These are phyloP conservation scores for Caligus rogercresseyi DNA, from an alignment of 1,140 invertebrate genomes.

Conservation along the genomic window DNA sequence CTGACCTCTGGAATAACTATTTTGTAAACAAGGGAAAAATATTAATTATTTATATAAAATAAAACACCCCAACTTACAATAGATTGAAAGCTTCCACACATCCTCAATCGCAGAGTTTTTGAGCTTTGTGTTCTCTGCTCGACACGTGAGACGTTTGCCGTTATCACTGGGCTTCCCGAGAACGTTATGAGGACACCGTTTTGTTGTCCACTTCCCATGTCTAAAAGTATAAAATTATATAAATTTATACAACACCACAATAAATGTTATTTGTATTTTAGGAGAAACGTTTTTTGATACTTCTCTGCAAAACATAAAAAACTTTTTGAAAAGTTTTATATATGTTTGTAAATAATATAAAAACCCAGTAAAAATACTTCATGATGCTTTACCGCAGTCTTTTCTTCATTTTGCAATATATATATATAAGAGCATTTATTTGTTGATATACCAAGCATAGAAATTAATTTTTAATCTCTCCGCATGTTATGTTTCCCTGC, in stretches of 20 bases:
- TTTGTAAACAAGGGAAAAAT: slow-evolving; percentile 24
- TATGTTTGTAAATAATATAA: background rate
- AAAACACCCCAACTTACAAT: slow-evolving; percentile 7
- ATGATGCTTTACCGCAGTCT: background rate
- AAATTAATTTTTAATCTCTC: too few relatives aligned
- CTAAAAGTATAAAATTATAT: slow-evolving; percentile 28
- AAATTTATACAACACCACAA: background rate
- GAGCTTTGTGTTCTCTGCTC: slow-evolving; percentile 63
- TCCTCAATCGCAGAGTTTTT: slow-evolving; percentile 53
- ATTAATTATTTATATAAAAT: slow-evolving; percentile 2
- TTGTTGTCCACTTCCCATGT: slow-evolving; percentile 51
- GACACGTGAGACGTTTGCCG: slow-evolving; percentile 57
- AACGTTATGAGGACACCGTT: slow-evolving; percentile 60
- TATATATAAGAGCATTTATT: too few relatives aligned
- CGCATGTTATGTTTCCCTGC: too few relatives aligned
- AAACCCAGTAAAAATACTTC: background rate
- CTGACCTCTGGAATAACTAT: slow-evolving; percentile 65
- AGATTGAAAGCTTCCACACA: slow-evolving; percentile 34
- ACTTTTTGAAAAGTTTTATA: background rate
- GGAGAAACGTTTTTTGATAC: too few relatives aligned
- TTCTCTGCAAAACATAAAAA: too few relatives aligned
- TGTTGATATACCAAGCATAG: too few relatives aligned
- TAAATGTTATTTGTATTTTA: background rate
- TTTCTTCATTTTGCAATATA: too few relatives aligned
- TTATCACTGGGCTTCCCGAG: slow-evolving; percentile 50